A percentile compares a stretch with the other conserved stretches of the same genome.
Conservation (phyloP, 2,113 vertebrate genomes). For the Nycticryphes semicollaris region DNA sequence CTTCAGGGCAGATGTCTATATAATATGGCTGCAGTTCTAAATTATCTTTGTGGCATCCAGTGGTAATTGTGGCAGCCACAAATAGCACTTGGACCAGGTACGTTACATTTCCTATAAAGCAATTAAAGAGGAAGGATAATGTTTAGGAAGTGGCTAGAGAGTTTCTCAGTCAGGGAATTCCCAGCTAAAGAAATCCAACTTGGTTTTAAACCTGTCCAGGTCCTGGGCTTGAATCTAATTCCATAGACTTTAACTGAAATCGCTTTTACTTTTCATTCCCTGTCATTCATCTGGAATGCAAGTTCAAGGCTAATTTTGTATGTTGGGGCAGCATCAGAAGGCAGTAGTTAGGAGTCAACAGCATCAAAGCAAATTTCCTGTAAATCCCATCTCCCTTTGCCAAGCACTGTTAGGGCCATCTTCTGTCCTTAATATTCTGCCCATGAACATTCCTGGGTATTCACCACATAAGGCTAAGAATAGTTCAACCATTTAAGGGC, state of each 20-base stretch:
- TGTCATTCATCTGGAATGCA: slow-evolving; percentile 17
- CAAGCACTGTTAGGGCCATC: slow-evolving; percentile 43
- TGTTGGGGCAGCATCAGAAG: neutral
- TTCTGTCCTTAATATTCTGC: slow-evolving; percentile 54
- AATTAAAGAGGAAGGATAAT: neutral
- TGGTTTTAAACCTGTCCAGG: neutral
- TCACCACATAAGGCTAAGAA: slow-evolving; percentile 58
- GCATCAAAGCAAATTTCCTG: slow-evolving; percentile 43
- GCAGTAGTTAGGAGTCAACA: slow-evolving; percentile 33
- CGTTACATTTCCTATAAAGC: neutral
- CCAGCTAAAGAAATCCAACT: neutral
- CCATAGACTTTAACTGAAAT: neutral
- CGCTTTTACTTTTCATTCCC: neutral
- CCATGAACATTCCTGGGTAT: slow-evolving; percentile 57
- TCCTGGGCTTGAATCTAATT: neutral
- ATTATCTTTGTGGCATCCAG: neutral
- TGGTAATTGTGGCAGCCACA: neutral
- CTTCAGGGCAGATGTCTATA: neutral
- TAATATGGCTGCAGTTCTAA: neutral
- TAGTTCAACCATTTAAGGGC: slow-evolving; percentile 62
- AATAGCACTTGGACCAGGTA: neutral
- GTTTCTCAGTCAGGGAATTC: neutral
- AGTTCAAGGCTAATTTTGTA: slow-evolving; percentile 7
- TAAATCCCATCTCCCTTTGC: slow-evolving; percentile 35
- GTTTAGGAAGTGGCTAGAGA: neutral